A percentile compares a stretch with the other conserved stretches of the same genome.
Conservation (phyloP, 2,797 vertebrate genomes). For the Lepilemur ruficaudatus region DNA sequence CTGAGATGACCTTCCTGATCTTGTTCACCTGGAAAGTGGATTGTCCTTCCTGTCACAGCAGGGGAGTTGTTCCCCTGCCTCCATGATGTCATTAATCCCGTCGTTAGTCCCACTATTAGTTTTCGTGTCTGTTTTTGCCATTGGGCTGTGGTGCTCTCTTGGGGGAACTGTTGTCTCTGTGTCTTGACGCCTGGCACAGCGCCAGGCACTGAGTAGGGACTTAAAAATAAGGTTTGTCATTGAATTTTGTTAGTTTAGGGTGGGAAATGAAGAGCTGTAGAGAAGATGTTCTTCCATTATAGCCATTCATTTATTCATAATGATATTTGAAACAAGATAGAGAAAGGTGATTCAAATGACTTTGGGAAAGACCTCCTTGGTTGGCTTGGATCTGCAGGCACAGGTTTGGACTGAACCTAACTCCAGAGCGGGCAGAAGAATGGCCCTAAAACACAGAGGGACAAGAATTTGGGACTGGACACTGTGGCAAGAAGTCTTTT, state of each 20-base stretch:
- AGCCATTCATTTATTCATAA: neutral
- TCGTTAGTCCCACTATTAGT: neutral
- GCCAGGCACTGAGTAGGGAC: neutral
- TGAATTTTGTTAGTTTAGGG: neutral
- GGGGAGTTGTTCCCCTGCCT: neutral
- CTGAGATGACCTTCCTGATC: neutral
- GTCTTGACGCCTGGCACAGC: neutral
- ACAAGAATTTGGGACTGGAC: neutral
- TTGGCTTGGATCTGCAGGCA: neutral
- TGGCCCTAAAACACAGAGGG: neutral
- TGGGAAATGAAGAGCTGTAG: neutral
- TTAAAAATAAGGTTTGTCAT: neutral
- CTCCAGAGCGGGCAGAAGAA: neutral
- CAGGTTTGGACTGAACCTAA: neutral
- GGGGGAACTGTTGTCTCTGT: neutral
- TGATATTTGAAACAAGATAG: neutral
- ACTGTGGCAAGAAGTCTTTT: too few relatives aligned
- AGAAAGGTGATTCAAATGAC: neutral
- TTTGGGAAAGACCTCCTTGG: neutral
- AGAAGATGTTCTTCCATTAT: neutral
- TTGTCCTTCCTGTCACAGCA: neutral
- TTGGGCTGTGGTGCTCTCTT: neutral
- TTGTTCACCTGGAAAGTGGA: neutral
- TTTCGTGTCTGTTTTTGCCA: neutral
- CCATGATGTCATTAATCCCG: neutral